phyloP scores from a whole-genome alignment of 2,797 vertebrate species.

The Carduelis carduelis region DNA sequence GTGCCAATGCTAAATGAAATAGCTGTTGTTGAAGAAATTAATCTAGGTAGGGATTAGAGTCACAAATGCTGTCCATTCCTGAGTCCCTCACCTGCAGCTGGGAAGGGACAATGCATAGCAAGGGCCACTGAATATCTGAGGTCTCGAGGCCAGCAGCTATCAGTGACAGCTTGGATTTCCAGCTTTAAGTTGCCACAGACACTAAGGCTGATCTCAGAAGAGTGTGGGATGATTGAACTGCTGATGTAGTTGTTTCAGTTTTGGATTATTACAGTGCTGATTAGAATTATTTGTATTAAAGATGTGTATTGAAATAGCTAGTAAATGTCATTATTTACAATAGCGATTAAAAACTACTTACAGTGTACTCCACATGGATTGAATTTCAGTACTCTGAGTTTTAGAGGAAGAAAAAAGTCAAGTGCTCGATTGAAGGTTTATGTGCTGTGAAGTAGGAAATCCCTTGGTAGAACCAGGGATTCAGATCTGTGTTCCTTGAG shows the following conservation, averaged over 20 bases:
- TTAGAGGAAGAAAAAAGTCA: neutral
- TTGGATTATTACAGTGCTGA: neutral
- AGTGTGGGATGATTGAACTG: neutral
- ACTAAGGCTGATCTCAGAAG: neutral
- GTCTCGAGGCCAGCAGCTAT: neutral
- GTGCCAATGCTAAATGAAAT: neutral
- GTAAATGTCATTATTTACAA: neutral
- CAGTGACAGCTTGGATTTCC: neutral
- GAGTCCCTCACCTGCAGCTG: neutral
- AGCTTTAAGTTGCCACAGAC: accelerated
- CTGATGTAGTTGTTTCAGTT: neutral
- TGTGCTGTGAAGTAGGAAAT: neutral
- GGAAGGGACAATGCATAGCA: neutral
- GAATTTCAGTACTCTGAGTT: neutral
- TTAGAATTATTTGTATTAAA: neutral
- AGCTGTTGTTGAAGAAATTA: neutral
- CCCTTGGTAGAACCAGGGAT: neutral
- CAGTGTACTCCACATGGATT: neutral
- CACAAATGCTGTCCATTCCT: neutral
- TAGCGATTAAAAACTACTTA: neutral
- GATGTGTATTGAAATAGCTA: neutral
- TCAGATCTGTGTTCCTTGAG: neutral
- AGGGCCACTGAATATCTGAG: neutral
- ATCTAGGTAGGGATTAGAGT: neutral
- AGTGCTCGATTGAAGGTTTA: neutral